Conservation (phyloP, 2,888 invertebrate genomes). For the Spatulosminthurus flaviceps region DNA sequence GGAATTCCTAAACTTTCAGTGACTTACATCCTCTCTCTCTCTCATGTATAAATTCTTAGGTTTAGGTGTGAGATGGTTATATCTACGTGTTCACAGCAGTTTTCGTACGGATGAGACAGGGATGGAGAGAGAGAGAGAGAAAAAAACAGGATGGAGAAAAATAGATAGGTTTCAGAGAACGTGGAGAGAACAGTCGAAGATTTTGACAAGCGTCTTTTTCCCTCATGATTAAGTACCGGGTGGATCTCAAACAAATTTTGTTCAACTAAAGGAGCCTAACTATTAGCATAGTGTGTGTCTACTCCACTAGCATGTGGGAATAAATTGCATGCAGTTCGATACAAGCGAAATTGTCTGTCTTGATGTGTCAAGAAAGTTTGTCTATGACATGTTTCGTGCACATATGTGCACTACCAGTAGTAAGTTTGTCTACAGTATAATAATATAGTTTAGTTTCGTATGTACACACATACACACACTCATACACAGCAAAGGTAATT, state of each 20-base stretch:
- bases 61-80: slow-evolving; percentile 26
- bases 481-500: no score
- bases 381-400: no score
- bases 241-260: slow-evolving; percentile 25
- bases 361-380: no score
- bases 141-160: slow-evolving; percentile 31
- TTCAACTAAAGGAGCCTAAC: not conserved
- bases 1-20: no score
- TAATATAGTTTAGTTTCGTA: no score
- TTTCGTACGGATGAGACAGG: no score
- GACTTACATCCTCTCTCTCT: no score
- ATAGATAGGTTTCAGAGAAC: slow-evolving; percentile 24
- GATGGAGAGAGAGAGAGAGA: not conserved
- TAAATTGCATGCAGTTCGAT: not conserved
- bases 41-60: not conserved
- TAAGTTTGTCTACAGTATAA: no score
- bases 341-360: no score
- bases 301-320: not conserved
- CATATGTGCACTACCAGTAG: no score
- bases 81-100: no score
- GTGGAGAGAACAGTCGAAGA: slow-evolving; percentile 15
- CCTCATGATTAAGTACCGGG: slow-evolving; percentile 36
- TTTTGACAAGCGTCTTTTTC: slow-evolving; percentile 28
- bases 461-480: no score
- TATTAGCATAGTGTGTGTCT: not conserved